Evolutionary conservation across 2,113 vertebrate species (phyloP).

Genomic region (Vicugna pacos): DNA sequence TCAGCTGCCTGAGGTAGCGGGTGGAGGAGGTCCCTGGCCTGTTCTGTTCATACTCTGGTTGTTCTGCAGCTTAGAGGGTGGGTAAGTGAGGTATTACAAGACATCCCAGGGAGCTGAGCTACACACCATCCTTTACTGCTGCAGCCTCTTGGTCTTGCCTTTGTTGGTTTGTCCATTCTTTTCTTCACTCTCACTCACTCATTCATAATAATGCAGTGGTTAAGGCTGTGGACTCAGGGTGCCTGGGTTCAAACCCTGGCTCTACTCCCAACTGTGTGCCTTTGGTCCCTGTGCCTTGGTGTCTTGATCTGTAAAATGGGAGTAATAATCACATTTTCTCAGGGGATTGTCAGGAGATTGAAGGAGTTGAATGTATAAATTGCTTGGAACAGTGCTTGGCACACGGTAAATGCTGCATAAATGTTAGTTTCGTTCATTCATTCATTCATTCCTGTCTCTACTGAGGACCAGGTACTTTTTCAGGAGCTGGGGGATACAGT

Average conservation of each 20-base stretch:
- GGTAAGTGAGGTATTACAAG: background rate
- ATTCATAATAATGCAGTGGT: background rate
- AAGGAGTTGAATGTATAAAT: too few relatives aligned
- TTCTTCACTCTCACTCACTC: background rate
- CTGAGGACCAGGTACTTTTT: background rate
- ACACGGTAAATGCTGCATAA: rapidly evolving
- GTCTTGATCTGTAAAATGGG: background rate
- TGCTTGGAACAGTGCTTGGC: background rate
- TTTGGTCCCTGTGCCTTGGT: background rate
- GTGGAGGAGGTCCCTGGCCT: background rate
- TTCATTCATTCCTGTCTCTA: background rate
- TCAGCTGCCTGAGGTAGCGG: background rate
- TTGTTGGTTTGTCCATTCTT: too few relatives aligned
- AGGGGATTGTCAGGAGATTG: background rate
- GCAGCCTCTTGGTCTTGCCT: background rate
- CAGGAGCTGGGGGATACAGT: background rate
- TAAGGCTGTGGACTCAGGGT: background rate
- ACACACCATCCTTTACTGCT: rapidly evolving
- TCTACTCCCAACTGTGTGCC: background rate
- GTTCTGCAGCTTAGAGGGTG: too few relatives aligned
- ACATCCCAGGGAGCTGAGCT: rapidly evolving
- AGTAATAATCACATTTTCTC: too few relatives aligned
- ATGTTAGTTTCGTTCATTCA: background rate
- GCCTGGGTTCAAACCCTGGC: too few relatives aligned
- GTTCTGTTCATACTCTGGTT: rapidly evolving